Evolutionary conservation across 2,797 vertebrate genomes (phyloP).

Genomic region (Masticophis lateralis): DNA sequence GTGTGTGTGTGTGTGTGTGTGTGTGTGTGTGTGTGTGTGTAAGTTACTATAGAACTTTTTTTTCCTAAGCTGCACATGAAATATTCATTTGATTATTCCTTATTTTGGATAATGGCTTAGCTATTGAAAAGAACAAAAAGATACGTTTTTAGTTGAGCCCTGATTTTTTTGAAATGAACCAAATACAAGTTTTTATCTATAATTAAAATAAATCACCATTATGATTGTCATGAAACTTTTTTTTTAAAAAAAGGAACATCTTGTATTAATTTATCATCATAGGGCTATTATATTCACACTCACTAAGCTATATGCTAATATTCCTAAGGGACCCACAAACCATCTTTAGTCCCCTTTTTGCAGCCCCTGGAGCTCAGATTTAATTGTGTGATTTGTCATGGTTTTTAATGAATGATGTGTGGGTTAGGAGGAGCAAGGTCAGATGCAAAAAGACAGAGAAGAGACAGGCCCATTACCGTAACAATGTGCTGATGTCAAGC

Average conservation of each 20-base stretch:
- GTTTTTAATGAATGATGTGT: neutral
- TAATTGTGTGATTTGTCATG: neutral
- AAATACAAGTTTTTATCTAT: neutral
- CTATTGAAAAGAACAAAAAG: neutral
- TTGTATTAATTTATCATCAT: neutral
- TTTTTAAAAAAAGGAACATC: neutral
- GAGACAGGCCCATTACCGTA: neutral
- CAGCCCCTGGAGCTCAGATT: neutral
- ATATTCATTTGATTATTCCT: neutral
- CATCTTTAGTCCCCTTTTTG: neutral
- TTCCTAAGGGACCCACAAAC: neutral
- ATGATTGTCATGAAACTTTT: neutral
- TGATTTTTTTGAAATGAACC: neutral
- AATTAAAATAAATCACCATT: neutral
- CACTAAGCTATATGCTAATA: neutral
- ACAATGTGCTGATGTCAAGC: neutral
- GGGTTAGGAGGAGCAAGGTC: neutral
- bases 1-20: neutral
- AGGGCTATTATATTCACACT: neutral
- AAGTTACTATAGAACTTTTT: neutral
- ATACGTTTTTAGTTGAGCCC: too few species aligned
- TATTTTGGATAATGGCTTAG: neutral
- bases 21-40: neutral
- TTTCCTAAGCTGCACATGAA: neutral
- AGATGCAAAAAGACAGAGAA: neutral